Conservation (phyloP, 2,797 vertebrate genomes). For the Aythya fuligula region DNA sequence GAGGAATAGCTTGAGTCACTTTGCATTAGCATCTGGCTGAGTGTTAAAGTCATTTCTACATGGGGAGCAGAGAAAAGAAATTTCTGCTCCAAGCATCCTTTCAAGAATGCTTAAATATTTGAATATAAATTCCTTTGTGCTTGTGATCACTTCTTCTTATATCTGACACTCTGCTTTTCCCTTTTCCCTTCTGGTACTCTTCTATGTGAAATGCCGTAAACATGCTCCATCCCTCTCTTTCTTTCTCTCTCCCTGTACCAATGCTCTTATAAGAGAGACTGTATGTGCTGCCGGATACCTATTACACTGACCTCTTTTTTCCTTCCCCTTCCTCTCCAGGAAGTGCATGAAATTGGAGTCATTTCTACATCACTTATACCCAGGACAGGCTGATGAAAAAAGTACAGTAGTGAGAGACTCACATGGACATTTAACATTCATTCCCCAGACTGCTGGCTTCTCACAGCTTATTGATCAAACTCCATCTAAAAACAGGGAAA, state of each 20-base stretch:
- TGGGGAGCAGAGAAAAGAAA: slow-evolving; percentile 82
- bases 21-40: slow-evolving; percentile 90
- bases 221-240: neutral
- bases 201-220: slow-evolving; percentile 41
- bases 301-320: slow-evolving; percentile 1
- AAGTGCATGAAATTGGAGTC: slow-evolving; percentile 20
- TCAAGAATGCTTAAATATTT: slow-evolving; percentile 87
- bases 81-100: slow-evolving; percentile 83
- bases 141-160: slow-evolving; percentile 78
- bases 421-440: slow-evolving; percentile 40
- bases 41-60: slow-evolving; percentile 84
- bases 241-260: neutral
- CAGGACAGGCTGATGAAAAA: neutral
- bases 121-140: slow-evolving; percentile 84
- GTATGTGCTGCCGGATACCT: neutral
- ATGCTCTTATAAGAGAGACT: neutral
- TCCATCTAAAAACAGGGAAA: slow-evolving; percentile 44
- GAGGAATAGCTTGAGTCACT: slow-evolving; percentile 92
- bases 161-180: slow-evolving; percentile 70
- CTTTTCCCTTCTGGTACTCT: slow-evolving; percentile 57
- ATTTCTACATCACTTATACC: slow-evolving; percentile 25
- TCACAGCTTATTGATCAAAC: slow-evolving; percentile 44
- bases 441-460: slow-evolving; percentile 46
- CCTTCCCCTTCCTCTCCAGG: slow-evolving; percentile 31
- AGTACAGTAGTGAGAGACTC: slow-evolving; percentile 35